Evolutionary conservation across 2,888 invertebrate genomes (phyloP).

Genomic region (Pachymerium ferrugineum): DNA sequence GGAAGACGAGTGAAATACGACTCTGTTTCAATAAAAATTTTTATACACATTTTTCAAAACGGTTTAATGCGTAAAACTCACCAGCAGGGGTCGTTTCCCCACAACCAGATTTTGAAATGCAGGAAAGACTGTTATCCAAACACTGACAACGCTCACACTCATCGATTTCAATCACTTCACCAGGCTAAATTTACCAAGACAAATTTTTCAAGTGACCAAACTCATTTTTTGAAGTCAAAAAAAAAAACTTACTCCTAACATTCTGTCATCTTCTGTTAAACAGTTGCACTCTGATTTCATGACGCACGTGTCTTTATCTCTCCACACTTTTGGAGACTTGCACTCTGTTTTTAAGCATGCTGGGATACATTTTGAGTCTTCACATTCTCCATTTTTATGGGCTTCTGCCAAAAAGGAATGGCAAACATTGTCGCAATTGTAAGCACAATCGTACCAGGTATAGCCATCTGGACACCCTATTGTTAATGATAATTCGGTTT

Average conservation of each 20-base stretch:
- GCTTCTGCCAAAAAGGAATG: conserved; percentile 38
- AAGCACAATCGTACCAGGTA: conserved; percentile 63
- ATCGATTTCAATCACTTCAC: conserved; percentile 56
- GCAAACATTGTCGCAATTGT: conserved; percentile 66
- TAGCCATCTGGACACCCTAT: conserved; percentile 55
- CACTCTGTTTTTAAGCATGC: conserved; percentile 39
- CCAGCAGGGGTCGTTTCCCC: neutral
- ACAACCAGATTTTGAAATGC: conserved; percentile 44
- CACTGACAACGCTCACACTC: conserved; percentile 74
- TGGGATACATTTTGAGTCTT: conserved; percentile 31
- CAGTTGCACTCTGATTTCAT: conserved; percentile 69
- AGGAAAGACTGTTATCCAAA: conserved; percentile 66
- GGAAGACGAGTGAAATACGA: neutral
- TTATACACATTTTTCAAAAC: too few relatives aligned
- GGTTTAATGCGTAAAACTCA: neutral
- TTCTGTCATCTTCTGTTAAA: conserved; percentile 57
- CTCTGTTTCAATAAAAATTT: neutral
- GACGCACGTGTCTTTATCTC: conserved; percentile 68
- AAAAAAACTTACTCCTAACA: conserved; percentile 56
- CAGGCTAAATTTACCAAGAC: conserved; percentile 55
- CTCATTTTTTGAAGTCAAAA: neutral
- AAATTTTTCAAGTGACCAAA: neutral
- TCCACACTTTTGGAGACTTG: conserved; percentile 53
- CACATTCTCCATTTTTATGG: neutral
- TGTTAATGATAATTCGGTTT: neutral